Evolutionary conservation across 2,888 invertebrate species (phyloP).

Genomic region (Neoitamus cyanurus): DNA sequence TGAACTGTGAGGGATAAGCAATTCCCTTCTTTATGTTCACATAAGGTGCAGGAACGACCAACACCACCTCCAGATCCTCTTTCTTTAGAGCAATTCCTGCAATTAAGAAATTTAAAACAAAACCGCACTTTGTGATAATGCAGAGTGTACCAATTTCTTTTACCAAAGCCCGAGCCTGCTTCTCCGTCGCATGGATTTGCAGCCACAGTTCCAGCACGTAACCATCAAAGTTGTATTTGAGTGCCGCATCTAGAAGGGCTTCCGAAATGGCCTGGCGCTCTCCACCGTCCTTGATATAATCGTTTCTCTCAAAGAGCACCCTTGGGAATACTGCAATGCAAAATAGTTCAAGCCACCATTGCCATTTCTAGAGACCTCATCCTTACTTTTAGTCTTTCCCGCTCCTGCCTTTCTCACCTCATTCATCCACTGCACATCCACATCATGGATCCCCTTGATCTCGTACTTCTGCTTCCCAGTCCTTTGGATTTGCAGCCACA

Average conservation of each 20-base stretch:
- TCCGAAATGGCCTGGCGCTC: conserved; percentile 76
- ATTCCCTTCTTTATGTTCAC: conserved; percentile 61
- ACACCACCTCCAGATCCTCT: conserved; percentile 74
- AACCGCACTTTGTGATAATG: too few relatives aligned
- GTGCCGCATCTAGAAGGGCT: conserved; percentile 75
- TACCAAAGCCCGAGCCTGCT: neutral
- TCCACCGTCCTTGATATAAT: conserved; percentile 66
- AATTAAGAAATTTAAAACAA: conserved; percentile 55
- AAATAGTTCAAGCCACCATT: too few relatives aligned
- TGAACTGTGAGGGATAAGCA: conserved; percentile 69
- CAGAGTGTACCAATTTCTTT: neutral
- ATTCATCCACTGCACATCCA: conserved; percentile 85
- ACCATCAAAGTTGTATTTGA: conserved; percentile 87
- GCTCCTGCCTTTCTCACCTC: conserved; percentile 71
- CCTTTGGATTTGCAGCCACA: conserved; percentile 89
- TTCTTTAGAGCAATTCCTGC: conserved; percentile 71
- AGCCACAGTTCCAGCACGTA: conserved; percentile 92
- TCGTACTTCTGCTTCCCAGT: conserved; percentile 73
- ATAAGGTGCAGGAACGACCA: conserved; percentile 81
- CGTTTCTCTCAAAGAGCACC: conserved; percentile 86
- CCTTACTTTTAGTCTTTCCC: conserved; percentile 52
- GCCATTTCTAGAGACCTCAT: neutral
- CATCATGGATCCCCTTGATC: conserved; percentile 81
- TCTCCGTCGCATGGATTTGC: conserved; percentile 69
- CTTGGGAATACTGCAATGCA: conserved; percentile 83